These are phyloP conservation scores for Dunckerocampus dactyliophorus DNA, from an alignment of 2,113 vertebrate species.

Conservation along the genomic window DNA sequence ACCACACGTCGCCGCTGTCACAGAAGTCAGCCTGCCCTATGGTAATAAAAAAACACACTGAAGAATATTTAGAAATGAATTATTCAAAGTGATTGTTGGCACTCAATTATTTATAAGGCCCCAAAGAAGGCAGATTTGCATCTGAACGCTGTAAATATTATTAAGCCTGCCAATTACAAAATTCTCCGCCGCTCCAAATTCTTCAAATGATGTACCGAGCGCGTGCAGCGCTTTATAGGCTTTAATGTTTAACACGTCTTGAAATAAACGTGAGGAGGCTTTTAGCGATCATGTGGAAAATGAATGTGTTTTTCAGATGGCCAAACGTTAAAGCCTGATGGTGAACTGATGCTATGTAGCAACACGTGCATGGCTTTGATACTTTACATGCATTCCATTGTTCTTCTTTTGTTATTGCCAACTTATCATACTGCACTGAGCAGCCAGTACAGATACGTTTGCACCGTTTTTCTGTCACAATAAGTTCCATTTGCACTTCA, in stretches of 20 bases:
- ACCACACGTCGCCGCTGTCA: slow-evolving; percentile 69
- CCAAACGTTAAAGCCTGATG: slow-evolving; percentile 26
- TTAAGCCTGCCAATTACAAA: slow-evolving; percentile 78
- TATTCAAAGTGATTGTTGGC: slow-evolving; percentile 76
- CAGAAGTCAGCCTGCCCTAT: slow-evolving; percentile 69
- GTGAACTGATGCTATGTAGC: too few species aligned
- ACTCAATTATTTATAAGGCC: slow-evolving; percentile 74
- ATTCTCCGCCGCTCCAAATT: slow-evolving; percentile 69
- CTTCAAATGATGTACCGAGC: slow-evolving; percentile 67
- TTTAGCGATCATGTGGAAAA: slow-evolving; percentile 58
- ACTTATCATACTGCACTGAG: too few species aligned
- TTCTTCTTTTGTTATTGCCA: too few species aligned
- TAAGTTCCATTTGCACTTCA: too few species aligned
- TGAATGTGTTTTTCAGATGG: background rate
- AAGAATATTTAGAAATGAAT: slow-evolving; percentile 78
- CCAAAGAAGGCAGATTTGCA: slow-evolving; percentile 69
- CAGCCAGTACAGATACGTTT: too few species aligned
- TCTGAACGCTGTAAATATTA: slow-evolving; percentile 74
- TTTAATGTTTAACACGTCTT: slow-evolving; percentile 70
- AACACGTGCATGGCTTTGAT: too few species aligned
- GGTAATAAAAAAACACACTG: slow-evolving; percentile 71
- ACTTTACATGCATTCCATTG: too few species aligned
- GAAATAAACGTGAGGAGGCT: slow-evolving; percentile 59
- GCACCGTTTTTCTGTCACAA: too few species aligned
- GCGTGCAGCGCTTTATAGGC: slow-evolving; percentile 50